Conservation (phyloP, 2,113 vertebrate genomes). For the Cebidichthys violaceus region DNA sequence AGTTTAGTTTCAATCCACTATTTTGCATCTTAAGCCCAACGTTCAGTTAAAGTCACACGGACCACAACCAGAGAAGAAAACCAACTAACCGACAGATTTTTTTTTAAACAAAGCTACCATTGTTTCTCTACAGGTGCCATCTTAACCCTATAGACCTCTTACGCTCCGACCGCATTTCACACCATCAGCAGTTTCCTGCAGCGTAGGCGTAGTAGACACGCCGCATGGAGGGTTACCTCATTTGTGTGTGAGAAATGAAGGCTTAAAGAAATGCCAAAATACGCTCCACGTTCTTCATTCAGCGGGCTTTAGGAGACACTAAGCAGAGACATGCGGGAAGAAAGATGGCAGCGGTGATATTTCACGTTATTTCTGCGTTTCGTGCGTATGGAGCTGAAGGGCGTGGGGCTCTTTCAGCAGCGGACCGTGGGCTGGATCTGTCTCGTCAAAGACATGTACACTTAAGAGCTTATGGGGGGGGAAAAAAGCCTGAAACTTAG, state of each 20-base stretch:
- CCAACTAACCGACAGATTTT: neutral
- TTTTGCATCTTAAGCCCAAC: neutral
- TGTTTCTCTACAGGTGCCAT: conserved; percentile 70
- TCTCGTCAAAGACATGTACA: conserved; percentile 69
- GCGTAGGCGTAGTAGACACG: conserved; percentile 32
- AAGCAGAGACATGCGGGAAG: neutral
- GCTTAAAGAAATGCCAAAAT: conserved; percentile 41
- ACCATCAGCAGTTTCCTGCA: conserved; percentile 64
- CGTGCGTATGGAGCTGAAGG: neutral
- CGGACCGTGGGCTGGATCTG: conserved; percentile 48
- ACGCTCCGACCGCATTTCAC: conserved; percentile 46
- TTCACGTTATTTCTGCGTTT: conserved; percentile 13
- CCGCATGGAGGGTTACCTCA: conserved; percentile 56
- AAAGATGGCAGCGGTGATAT: neutral
- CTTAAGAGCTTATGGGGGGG: conserved; percentile 72
- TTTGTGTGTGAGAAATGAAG: conserved; percentile 48
- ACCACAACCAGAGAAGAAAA: neutral
- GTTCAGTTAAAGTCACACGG: neutral
- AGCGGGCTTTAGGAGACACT: conserved; percentile 21
- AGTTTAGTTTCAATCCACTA: neutral
- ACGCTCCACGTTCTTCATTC: conserved; percentile 43
- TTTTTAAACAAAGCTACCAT: conserved; percentile 40
- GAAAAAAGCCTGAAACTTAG: conserved; percentile 64
- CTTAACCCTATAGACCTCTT: conserved; percentile 47
- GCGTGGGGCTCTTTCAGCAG: conserved; percentile 34